Evolutionary conservation across 2,113 vertebrate genomes (phyloP).

Genomic region (Gymnobelideus leadbeateri): DNA sequence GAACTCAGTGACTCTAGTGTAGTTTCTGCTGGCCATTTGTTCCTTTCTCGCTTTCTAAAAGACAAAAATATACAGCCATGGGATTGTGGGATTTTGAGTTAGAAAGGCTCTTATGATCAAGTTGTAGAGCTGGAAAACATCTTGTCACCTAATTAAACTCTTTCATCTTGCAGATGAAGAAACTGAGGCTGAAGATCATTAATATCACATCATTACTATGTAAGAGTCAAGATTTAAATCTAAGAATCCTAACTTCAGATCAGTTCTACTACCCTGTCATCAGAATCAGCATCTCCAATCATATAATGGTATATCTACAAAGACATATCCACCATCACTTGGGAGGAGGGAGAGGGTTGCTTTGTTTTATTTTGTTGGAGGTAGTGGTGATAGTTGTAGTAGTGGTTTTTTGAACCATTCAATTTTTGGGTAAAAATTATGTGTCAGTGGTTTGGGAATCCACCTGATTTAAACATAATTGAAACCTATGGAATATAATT

Average conservation of each 20-base stretch:
- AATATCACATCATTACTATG: background rate
- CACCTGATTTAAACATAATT: background rate
- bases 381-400: background rate
- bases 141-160: background rate
- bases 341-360: background rate
- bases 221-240: background rate
- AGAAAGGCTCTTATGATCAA: background rate
- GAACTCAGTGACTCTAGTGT: conserved; percentile 17
- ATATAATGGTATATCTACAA: background rate
- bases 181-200: background rate
- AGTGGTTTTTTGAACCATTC: background rate
- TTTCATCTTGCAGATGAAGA: background rate
- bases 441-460: background rate
- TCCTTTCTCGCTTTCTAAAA: background rate
- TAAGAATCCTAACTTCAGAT: background rate
- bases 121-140: background rate
- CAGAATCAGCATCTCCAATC: background rate
- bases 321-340: background rate
- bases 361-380: background rate
- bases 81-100: background rate
- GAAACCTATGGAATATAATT: background rate
- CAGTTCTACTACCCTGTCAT: background rate
- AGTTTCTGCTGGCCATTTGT: conserved; percentile 4
- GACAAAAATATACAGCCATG: background rate
- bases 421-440: background rate